Percentiles rank a stretch among this genome's conserved stretches.
Conservation (phyloP, 2,797 vertebrate genomes). For the Betta splendens region DNA sequence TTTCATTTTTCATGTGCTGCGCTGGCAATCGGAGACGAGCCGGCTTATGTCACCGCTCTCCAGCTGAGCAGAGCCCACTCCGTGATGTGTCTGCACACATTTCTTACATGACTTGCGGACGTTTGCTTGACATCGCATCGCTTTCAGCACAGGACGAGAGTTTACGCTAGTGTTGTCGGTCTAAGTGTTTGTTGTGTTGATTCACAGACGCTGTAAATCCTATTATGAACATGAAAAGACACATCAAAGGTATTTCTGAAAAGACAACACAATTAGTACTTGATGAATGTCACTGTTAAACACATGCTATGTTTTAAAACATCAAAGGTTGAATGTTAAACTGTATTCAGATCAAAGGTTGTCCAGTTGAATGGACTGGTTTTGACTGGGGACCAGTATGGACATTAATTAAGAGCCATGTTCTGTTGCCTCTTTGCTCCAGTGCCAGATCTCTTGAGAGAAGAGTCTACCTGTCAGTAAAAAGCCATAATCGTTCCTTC, state of each 20-base stretch:
- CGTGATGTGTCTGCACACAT: conserved; percentile 44
- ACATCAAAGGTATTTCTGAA: too few species aligned
- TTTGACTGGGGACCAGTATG: conserved; percentile 45
- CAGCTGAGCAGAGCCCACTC: conserved; percentile 29
- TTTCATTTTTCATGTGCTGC: conserved; percentile 66
- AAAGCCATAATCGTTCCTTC: conserved; percentile 57
- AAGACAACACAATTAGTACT: conserved; percentile 2
- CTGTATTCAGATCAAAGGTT: conserved; percentile 41
- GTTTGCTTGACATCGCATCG: background rate
- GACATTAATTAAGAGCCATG: conserved; percentile 52
- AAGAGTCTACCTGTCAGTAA: conserved; percentile 52
- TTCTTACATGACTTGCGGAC: background rate
- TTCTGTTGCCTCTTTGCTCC: conserved; percentile 54
- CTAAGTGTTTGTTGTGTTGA: background rate
- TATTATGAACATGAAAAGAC: too few species aligned
- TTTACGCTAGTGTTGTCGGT: too few species aligned
- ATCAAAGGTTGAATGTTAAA: conserved; percentile 33
- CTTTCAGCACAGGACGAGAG: too few species aligned
- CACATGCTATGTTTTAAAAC: conserved; percentile 16
- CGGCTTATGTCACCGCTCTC: conserved; percentile 51
- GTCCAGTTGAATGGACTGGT: conserved; percentile 44
- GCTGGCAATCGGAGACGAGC: conserved; percentile 44
- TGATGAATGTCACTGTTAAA: conserved; percentile 18
- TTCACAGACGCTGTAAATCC: background rate
- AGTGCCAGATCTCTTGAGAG: conserved; percentile 45